Evolutionary conservation across 2,113 vertebrate genomes (phyloP).

Genomic region (Psilopogon haemacephalus): DNA sequence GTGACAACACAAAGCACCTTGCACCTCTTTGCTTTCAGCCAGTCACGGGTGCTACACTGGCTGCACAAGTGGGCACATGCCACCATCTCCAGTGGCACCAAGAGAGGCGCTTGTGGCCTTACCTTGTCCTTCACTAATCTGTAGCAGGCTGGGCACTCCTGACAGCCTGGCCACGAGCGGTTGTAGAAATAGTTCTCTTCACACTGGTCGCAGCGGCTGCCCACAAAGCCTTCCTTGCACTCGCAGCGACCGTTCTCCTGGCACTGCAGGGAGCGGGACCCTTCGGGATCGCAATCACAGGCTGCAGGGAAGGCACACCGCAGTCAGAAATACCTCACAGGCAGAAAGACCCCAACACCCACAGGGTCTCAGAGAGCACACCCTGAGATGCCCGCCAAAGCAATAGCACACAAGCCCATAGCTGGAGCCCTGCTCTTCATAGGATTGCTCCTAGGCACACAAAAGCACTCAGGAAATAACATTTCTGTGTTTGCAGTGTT

Average conservation of each 20-base stretch:
- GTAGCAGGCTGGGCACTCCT: constrained; percentile 96
- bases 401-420: not conserved
- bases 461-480: not conserved
- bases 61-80: fast-evolving
- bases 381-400: not conserved
- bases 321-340: not conserved
- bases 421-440: not conserved
- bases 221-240: constrained; percentile 93
- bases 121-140: constrained; percentile 95
- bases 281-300: constrained; percentile 93
- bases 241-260: constrained; percentile 85
- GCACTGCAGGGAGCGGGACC: constrained; percentile 87
- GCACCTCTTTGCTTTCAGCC: not conserved
- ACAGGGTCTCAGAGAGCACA: not conserved
- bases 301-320: constrained; percentile 72
- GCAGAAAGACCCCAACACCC: not conserved
- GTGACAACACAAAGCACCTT: not conserved
- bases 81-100: fast-evolving
- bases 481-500: not conserved
- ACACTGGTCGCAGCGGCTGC: constrained; percentile 91
- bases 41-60: fast-evolving
- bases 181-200: constrained; percentile 99
- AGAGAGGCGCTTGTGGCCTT: not conserved
- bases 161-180: constrained; percentile 89
- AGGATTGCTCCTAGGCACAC: fast-evolving